phyloP scores from a whole-genome alignment of 2,797 vertebrate species.

The Hylomyscus alleni region DNA sequence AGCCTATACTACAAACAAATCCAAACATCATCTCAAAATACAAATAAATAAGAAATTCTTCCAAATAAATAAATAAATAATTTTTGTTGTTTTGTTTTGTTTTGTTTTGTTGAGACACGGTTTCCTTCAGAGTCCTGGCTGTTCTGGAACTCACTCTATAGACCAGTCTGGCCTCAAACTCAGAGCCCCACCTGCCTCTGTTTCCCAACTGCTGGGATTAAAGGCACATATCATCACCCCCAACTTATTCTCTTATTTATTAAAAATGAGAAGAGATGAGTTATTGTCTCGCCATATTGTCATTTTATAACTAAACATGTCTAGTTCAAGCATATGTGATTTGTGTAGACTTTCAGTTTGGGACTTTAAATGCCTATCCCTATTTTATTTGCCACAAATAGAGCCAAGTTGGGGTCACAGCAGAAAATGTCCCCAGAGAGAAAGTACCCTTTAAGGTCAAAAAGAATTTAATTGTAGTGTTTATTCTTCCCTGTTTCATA shows the following conservation, averaged over 20 bases:
- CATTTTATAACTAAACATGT: neutral
- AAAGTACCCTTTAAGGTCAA: conserved; percentile 18
- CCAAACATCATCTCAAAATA: neutral
- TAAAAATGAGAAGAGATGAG: neutral
- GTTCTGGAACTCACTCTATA: neutral
- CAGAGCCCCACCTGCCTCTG: neutral
- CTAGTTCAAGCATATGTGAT: neutral
- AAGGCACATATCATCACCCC: neutral
- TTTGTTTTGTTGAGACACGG: neutral
- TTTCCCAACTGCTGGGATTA: neutral
- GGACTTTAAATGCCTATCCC: neutral
- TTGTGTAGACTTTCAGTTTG: neutral
- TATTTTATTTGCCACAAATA: neutral
- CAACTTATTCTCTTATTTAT: neutral
- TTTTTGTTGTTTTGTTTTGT: neutral
- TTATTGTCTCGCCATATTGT: neutral
- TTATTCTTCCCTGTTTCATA: neutral
- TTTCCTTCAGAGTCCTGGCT: neutral
- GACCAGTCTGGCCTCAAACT: neutral
- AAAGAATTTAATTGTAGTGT: neutral
- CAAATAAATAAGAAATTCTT: neutral
- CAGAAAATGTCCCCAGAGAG: conserved; percentile 3
- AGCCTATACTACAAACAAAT: neutral
- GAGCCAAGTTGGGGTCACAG: neutral
- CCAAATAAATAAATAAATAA: neutral